Conservation (phyloP, 2,113 vertebrate genomes). For the Aldabrachelys gigantea region DNA sequence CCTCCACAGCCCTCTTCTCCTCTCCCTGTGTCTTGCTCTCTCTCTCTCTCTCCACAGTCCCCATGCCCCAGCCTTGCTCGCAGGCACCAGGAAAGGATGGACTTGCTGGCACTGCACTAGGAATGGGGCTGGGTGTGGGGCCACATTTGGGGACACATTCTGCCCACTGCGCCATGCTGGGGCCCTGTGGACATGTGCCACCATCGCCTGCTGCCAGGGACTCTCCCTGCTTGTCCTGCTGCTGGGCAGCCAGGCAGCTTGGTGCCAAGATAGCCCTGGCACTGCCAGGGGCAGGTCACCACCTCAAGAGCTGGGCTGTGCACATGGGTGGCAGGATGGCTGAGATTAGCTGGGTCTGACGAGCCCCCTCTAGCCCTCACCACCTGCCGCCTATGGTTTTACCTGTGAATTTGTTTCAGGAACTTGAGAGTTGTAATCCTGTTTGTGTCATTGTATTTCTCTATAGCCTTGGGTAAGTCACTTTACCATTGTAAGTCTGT, state of each 20-base stretch:
- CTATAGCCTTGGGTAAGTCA: slow-evolving; percentile 6
- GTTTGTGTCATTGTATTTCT: slow-evolving; percentile 4
- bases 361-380: neutral
- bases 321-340: neutral
- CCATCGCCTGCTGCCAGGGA: no score
- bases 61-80: no score
- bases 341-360: neutral
- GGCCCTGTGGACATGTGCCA: no score
- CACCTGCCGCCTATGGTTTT: fast-evolving
- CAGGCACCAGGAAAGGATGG: no score
- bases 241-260: no score
- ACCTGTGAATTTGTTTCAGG: slow-evolving; percentile 38
- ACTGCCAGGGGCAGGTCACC: no score
- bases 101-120: neutral
- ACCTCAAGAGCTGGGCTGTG: no score
- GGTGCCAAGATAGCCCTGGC: no score
- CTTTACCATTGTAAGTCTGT: neutral
- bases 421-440: slow-evolving; percentile 8
- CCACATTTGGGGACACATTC: no score
- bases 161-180: no score
- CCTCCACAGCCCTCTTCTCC: neutral
- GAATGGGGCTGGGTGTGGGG: neutral
- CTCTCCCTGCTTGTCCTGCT: no score
- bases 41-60: neutral
- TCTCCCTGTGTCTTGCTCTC: no score